phyloP scores from a whole-genome alignment of 2,888 invertebrate species.

The Chrysolina americana region DNA sequence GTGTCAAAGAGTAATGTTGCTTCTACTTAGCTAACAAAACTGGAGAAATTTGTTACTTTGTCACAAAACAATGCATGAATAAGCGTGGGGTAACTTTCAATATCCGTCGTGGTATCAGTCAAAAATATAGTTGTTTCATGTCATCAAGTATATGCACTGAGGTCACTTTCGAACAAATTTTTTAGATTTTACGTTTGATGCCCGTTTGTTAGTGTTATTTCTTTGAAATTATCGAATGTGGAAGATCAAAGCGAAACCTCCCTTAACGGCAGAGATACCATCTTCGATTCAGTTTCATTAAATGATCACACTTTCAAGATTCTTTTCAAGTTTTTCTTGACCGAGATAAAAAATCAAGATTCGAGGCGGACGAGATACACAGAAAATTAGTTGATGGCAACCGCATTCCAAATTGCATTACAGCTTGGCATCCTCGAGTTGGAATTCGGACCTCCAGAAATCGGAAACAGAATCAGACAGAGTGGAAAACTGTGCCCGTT shows the following conservation, averaged over 20 bases:
- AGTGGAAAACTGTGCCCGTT: slow-evolving; percentile 43
- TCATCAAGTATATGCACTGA: no score
- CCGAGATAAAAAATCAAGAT: slow-evolving; percentile 19
- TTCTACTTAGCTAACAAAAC: no score
- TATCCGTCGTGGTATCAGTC: no score
- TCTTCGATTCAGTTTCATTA: background rate
- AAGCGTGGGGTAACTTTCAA: no score
- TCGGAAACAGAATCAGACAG: slow-evolving; percentile 40
- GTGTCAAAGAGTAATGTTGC: no score
- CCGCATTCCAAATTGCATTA: slow-evolving; percentile 43
- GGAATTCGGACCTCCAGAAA: slow-evolving; percentile 41
- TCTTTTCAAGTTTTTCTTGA: background rate
- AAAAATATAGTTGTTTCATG: no score
- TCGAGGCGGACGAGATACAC: slow-evolving; percentile 3
- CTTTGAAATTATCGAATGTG: background rate
- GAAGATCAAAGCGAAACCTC: background rate
- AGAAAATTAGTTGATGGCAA: slow-evolving; percentile 36
- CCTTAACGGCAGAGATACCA: no score
- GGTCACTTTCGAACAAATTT: no score
- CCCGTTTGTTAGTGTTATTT: no score
- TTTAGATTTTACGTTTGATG: no score
- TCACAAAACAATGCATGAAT: no score
- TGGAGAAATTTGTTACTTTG: no score
- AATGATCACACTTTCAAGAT: background rate
- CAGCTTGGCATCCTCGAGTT: slow-evolving; percentile 24